phyloP scores from a whole-genome alignment of 2,888 invertebrate species.

The Drosophila dives region DNA sequence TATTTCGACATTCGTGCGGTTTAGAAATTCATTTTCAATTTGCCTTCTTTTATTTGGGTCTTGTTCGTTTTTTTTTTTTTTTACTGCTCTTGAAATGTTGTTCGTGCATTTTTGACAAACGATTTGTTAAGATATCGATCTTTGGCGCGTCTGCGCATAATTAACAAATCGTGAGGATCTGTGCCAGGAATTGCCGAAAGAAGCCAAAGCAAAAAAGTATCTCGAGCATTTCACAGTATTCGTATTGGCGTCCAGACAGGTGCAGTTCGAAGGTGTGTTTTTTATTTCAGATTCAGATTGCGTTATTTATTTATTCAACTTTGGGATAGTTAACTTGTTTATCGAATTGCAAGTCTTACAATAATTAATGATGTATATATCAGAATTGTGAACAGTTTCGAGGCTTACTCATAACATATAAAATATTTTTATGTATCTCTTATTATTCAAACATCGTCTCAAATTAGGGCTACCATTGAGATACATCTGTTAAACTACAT shows the following conservation, averaged over 20 bases:
- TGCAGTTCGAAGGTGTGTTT: constrained; percentile 24
- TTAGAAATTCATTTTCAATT: constrained; percentile 79
- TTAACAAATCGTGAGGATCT: constrained; percentile 50
- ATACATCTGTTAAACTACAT: not conserved
- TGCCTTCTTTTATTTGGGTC: constrained; percentile 30
- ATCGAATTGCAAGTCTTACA: not conserved
- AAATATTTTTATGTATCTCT: not conserved
- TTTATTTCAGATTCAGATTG: not conserved
- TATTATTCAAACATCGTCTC: not conserved
- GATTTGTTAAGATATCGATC: constrained; percentile 80
- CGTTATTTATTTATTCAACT: not conserved
- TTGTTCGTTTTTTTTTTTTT: not conserved
- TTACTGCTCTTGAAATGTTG: constrained; percentile 19
- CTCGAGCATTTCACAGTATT: constrained; percentile 58
- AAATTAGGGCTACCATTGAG: not conserved
- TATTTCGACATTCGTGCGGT: constrained; percentile 78
- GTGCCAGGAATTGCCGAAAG: not conserved
- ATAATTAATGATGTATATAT: not conserved
- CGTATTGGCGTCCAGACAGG: constrained; percentile 58
- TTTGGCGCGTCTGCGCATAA: constrained; percentile 77
- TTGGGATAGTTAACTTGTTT: not conserved
- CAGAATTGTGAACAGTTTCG: not conserved
- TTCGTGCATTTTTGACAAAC: constrained; percentile 72
- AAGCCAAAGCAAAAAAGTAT: constrained; percentile 20
- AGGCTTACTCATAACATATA: not conserved